These are phyloP conservation scores for Lynx canadensis DNA, from an alignment of 2,113 vertebrate genomes.

Conservation along the genomic window DNA sequence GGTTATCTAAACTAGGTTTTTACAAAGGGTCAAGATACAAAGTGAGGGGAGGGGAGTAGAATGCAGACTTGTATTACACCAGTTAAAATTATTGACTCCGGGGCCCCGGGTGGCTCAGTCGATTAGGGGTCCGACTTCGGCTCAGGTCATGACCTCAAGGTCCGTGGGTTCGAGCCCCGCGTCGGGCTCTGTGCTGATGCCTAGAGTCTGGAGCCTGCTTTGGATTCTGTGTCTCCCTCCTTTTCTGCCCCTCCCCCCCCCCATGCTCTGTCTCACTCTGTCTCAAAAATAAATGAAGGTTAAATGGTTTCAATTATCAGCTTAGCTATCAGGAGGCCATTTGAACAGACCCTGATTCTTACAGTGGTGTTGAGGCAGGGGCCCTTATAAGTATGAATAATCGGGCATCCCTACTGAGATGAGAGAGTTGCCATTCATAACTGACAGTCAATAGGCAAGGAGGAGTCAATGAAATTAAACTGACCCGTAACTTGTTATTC, in stretches of 20 bases:
- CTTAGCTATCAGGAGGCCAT: neutral
- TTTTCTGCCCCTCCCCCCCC: too few species aligned
- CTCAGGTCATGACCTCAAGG: too few species aligned
- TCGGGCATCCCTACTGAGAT: neutral
- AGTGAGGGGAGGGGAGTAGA: neutral
- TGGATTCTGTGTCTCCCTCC: too few species aligned
- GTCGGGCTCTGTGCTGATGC: too few species aligned
- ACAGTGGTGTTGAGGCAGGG: neutral
- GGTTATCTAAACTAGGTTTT: conserved; percentile 26
- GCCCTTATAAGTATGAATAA: neutral
- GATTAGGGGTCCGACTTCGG: too few species aligned
- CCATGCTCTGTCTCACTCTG: too few species aligned
- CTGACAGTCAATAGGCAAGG: neutral
- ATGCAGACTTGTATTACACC: neutral
- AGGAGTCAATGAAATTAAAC: conserved; percentile 7
- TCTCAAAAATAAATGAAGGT: too few species aligned
- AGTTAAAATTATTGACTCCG: neutral
- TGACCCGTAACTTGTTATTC: neutral
- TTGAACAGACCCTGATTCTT: neutral
- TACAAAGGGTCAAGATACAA: conserved; percentile 7
- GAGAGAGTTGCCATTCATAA: neutral
- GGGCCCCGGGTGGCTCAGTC: too few species aligned
- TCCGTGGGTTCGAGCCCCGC: too few species aligned
- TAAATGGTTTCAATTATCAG: too few species aligned
- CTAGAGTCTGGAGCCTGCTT: too few species aligned